A percentile compares a stretch with the other conserved stretches of the same genome.
Conservation (phyloP, 2,888 invertebrate species). For the Chloromyia formosa region DNA sequence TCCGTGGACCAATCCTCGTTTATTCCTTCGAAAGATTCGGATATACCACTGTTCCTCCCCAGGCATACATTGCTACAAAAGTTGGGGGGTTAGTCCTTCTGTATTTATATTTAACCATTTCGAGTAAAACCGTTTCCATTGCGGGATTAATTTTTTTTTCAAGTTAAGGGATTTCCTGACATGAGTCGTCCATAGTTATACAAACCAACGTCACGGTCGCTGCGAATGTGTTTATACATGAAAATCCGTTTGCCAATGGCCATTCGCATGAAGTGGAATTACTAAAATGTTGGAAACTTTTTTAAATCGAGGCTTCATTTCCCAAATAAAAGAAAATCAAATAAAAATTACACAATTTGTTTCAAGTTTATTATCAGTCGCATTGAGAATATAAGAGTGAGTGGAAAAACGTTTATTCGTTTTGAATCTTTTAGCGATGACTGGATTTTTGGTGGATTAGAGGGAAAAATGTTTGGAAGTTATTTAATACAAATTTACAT, state of each 20-base stretch:
- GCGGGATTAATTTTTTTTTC: neutral
- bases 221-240: neutral
- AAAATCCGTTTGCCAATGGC: slow-evolving; percentile 15
- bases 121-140: too few species aligned
- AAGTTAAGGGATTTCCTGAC: neutral
- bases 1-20: too few species aligned
- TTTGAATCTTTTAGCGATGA: slow-evolving; percentile 28
- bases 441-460: slow-evolving; percentile 37
- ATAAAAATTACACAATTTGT: slow-evolving; percentile 40
- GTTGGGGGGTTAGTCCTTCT: too few species aligned
- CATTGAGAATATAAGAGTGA: too few species aligned
- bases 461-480: slow-evolving; percentile 29
- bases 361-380: slow-evolving; percentile 26
- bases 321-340: slow-evolving; percentile 27
- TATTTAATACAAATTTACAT: slow-evolving; percentile 40
- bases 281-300: slow-evolving; percentile 36
- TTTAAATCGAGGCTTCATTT: slow-evolving; percentile 30
- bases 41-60: too few species aligned
- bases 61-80: too few species aligned
- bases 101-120: too few species aligned
- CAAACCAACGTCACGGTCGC: slow-evolving; percentile 17
- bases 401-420: slow-evolving; percentile 15
- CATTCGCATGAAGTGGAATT: slow-evolving; percentile 19
- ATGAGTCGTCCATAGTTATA: neutral
- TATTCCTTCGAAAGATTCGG: too few species aligned